A percentile compares a stretch with the other conserved stretches of the same genome.
Conservation (phyloP, 2,797 vertebrate genomes). For the Helicolenus hilgendorfi region DNA sequence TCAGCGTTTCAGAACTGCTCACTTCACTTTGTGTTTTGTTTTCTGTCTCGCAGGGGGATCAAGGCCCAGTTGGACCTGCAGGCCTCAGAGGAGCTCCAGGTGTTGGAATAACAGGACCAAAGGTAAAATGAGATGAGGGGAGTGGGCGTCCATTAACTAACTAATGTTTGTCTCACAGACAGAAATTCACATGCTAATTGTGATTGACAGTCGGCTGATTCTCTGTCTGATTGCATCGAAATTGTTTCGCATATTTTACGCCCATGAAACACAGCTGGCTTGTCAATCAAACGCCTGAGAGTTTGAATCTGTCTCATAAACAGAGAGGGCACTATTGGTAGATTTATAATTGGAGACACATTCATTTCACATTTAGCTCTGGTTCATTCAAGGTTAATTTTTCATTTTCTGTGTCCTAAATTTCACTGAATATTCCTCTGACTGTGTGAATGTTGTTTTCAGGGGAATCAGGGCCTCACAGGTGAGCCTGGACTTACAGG, state of each 20-base stretch:
- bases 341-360: background rate
- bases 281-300: constrained; percentile 2
- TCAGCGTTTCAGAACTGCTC: background rate
- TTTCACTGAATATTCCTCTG: background rate
- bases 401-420: background rate
- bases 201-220: constrained; percentile 26
- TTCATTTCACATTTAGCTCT: background rate
- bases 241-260: constrained; percentile 2
- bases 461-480: constrained; percentile 91
- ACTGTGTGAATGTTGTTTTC: constrained; percentile 6
- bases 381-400: background rate
- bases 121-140: constrained; percentile 82
- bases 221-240: constrained; percentile 6
- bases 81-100: constrained; percentile 91
- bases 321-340: background rate
- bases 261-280: background rate
- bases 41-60: constrained; percentile 86
- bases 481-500: constrained; percentile 90
- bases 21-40: background rate
- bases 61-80: constrained; percentile 87
- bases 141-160: background rate
- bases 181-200: background rate
- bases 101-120: constrained; percentile 87
- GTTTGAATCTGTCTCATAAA: background rate
- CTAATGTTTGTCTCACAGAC: background rate